These are phyloP conservation scores for Willowsia nigromaculata DNA, from an alignment of 2,888 invertebrate species.

Conservation along the genomic window DNA sequence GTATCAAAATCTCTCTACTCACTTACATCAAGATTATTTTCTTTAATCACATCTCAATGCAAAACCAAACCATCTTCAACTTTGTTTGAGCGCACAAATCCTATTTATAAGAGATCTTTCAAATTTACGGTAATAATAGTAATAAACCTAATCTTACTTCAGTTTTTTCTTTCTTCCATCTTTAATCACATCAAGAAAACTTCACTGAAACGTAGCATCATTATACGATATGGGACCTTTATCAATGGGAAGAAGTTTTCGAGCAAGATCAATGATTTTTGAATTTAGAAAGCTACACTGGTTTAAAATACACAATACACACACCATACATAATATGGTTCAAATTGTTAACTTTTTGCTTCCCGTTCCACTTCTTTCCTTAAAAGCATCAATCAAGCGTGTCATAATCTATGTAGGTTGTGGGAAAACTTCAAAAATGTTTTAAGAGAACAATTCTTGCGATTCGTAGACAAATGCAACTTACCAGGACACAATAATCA, in stretches of 20 bases:
- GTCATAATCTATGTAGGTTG: conserved; percentile 28
- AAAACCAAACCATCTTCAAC: not conserved
- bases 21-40: too few species aligned
- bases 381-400: conserved; percentile 21
- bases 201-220: not conserved
- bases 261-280: too few species aligned
- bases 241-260: too few species aligned
- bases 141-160: not conserved
- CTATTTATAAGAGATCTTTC: too few species aligned
- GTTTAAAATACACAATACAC: too few species aligned
- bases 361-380: conserved; percentile 25
- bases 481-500: too few species aligned
- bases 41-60: not conserved
- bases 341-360: not conserved
- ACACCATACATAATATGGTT: not conserved
- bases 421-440: conserved; percentile 35
- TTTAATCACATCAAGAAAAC: not conserved
- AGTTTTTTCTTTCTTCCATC: not conserved
- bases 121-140: not conserved
- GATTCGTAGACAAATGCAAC: too few species aligned
- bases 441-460: not conserved
- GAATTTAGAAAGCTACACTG: conserved; percentile 9
- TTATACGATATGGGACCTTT: too few species aligned
- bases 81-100: too few species aligned
- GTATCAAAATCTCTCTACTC: not conserved